Percentiles rank a stretch among this genome's conserved stretches.
Evolutionary conservation across 2,113 vertebrate species (phyloP).

Genomic region (Proterorhinus semilunaris): DNA sequence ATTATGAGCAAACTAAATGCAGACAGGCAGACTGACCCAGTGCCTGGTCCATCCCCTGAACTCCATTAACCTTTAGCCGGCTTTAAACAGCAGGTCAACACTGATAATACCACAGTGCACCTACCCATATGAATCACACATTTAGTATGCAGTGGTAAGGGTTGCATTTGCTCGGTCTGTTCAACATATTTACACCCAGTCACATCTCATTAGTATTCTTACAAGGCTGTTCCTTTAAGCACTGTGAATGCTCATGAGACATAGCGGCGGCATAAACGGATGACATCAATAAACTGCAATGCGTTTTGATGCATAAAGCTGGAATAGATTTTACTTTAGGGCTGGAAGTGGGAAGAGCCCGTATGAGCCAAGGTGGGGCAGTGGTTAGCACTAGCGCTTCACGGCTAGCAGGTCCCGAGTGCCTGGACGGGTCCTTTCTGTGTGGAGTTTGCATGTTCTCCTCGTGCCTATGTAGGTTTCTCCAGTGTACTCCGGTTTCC

Average conservation of each 20-base stretch:
- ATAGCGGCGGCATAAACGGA: background rate
- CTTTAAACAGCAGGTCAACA: slow-evolving; percentile 28
- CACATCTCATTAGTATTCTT: slow-evolving; percentile 3
- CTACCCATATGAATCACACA: slow-evolving; percentile 23
- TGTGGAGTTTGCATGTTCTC: too few relatives aligned
- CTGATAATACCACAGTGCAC: slow-evolving; percentile 24
- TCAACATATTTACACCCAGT: background rate
- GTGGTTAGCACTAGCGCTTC: too few relatives aligned
- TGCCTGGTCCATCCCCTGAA: slow-evolving; percentile 10
- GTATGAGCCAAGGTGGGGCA: too few relatives aligned
- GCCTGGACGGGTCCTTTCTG: too few relatives aligned
- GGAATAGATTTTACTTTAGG: background rate
- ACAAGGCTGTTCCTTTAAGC: slow-evolving; percentile 1
- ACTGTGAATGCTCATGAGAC: slow-evolving; percentile 1
- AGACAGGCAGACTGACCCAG: slow-evolving; percentile 11
- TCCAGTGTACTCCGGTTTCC: too few relatives aligned
- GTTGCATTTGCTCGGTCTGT: slow-evolving; percentile 10
- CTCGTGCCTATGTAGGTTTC: too few relatives aligned
- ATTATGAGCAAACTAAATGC: slow-evolving; percentile 27
- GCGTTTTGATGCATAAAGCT: background rate
- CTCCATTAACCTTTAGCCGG: slow-evolving; percentile 48
- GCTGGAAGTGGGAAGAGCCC: background rate
- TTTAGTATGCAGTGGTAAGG: slow-evolving; percentile 23
- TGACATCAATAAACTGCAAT: background rate
- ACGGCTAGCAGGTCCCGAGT: too few relatives aligned